Evolutionary conservation across 2,113 vertebrate species (phyloP).

Genomic region (Dicentrarchus labrax): DNA sequence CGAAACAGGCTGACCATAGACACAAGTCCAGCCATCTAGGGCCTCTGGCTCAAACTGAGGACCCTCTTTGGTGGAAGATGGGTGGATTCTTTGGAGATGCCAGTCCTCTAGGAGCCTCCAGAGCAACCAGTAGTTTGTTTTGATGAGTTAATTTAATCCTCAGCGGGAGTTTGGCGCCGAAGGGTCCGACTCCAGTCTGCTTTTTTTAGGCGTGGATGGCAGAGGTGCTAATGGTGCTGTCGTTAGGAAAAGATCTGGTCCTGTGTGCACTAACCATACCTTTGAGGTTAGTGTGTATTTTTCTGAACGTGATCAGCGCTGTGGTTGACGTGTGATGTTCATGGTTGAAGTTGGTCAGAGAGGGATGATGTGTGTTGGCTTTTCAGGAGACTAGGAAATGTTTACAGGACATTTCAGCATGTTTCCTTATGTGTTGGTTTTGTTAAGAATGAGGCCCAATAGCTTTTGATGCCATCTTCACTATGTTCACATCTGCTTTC

Average conservation of each 20-base stretch:
- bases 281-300: slow-evolving; percentile 18
- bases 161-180: slow-evolving; percentile 56
- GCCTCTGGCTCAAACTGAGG: not conserved
- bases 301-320: not conserved
- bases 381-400: not conserved
- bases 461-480: slow-evolving; percentile 28
- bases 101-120: slow-evolving; percentile 18
- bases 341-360: not conserved
- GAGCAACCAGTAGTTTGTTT: slow-evolving; percentile 60
- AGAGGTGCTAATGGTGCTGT: not conserved
- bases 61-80: not conserved
- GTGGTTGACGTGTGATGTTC: slow-evolving; percentile 7
- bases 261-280: not conserved
- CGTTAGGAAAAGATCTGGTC: not conserved
- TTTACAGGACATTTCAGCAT: slow-evolving; percentile 13
- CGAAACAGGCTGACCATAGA: not conserved
- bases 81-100: slow-evolving; percentile 15
- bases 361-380: slow-evolving; percentile 26
- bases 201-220: slow-evolving; percentile 11
- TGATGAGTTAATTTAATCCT: slow-evolving; percentile 66
- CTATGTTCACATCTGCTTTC: slow-evolving; percentile 55
- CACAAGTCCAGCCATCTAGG: not conserved
- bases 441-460: not conserved
- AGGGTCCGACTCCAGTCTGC: slow-evolving; percentile 39
- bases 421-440: slow-evolving; percentile 2